Percentiles rank a stretch among this genome's conserved stretches.
Evolutionary conservation across 2,888 invertebrate genomes (phyloP).

Genomic region (Luffia ferchaultella): DNA sequence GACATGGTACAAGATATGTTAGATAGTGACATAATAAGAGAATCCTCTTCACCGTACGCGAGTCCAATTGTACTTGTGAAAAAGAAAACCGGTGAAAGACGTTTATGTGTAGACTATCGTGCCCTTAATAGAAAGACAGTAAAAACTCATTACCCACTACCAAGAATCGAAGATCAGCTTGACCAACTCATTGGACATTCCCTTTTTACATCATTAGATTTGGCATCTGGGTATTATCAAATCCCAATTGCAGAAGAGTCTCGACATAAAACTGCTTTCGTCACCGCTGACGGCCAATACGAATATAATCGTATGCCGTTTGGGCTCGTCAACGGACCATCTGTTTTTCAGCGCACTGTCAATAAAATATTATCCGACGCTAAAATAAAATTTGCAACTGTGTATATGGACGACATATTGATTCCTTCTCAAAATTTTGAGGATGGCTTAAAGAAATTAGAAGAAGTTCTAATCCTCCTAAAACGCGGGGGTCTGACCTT

Average conservation of each 20-base stretch:
- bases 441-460: not conserved
- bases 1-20: not conserved
- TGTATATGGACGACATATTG: slow-evolving; percentile 7
- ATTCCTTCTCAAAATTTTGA: slow-evolving; percentile 1
- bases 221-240: slow-evolving; percentile 15
- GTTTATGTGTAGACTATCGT: slow-evolving; percentile 1
- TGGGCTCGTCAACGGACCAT: slow-evolving; percentile 30
- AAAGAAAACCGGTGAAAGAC: not conserved
- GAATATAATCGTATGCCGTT: slow-evolving; percentile 32
- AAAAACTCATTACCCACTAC: not conserved
- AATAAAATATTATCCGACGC: slow-evolving; percentile 1
- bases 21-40: not conserved
- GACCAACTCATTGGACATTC: not conserved
- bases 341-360: slow-evolving; percentile 26
- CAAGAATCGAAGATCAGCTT: not conserved
- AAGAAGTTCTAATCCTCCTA: not conserved
- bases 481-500: slow-evolving; percentile 7
- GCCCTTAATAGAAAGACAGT: slow-evolving; percentile 1
- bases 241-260: slow-evolving; percentile 22
- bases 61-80: slow-evolving; percentile 1
- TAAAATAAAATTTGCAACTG: not conserved
- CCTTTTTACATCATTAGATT: not conserved
- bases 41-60: slow-evolving; percentile 5
- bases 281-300: slow-evolving; percentile 29
- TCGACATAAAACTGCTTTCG: slow-evolving; percentile 27